Base-by-base conservation (phyloP, 2,113 vertebrate species). In the Carlito syrichta region DNA sequence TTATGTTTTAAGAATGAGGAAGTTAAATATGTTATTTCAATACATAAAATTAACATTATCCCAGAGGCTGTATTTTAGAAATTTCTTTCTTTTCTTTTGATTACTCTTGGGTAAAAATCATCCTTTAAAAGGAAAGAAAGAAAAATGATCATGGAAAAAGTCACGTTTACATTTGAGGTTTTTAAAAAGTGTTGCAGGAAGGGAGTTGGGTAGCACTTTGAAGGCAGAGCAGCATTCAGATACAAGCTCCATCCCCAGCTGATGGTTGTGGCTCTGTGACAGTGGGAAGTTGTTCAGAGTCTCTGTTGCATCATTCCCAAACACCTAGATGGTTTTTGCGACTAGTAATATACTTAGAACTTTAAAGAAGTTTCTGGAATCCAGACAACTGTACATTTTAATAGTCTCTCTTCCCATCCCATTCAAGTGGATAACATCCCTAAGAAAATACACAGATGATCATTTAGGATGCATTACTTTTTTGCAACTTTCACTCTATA, bases 1-100 rank as follows among this genome's bases (percentile, higher is more conserved):
- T 79, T 43, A 40, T 48, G 1, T 48, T 93, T 76, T 69, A 69
- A 93, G 73, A 81, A 89, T 77, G 78, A 86, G 52, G 71, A 93
- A 85, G 71, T 4, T 23, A 69, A 63, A 62, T 63, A 56, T 40
- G 16, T 71, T 95, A 85, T 78, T 93, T 93, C 9, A 78, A 54
- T 62, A 92, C 22, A 43, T 81, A 84, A 89, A 86, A 78, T 58
- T 66, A 83, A 68, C 32, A 45, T 68, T 27, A 94, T 43, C 20
- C 43, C 50, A 60, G 22, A 89, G 32, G 25, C 74, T 71, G 3
- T 50, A 19, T 76, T 89, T 89, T 84, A 69, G 82, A 82, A 91
- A 93, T 62, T 32, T 45, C 35, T 58, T 14, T 78, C 27, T 78
- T 92, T 92, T 38, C 74, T 85, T 93, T 32, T 38, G 35, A 81